These are phyloP conservation scores for Magallana gigas DNA, from an alignment of 1,140 invertebrate genomes.

Conservation along the genomic window DNA sequence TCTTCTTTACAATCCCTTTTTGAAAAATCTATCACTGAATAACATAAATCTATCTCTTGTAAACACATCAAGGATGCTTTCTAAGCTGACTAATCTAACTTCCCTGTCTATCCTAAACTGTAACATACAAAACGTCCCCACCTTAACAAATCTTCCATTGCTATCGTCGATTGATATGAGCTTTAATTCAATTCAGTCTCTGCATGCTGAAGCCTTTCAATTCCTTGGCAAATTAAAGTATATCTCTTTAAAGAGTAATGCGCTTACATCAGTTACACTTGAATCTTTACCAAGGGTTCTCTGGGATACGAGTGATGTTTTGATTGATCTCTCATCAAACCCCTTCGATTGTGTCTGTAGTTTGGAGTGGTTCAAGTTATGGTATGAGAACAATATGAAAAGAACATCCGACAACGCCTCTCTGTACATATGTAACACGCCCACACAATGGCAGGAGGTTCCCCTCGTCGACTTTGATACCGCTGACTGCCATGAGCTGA, in stretches of 20 bases:
- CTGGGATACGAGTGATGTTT: not conserved
- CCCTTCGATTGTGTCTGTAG: constrained; percentile 27
- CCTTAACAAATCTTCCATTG: not conserved
- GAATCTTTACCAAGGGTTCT: not conserved
- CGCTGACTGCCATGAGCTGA: not conserved
- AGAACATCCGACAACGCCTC: not conserved
- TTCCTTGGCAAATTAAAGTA: not conserved
- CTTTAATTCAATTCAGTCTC: constrained; percentile 15
- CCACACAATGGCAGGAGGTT: not conserved
- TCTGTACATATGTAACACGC: constrained; percentile 23
- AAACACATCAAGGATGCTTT: too few relatives aligned
- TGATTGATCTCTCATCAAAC: constrained; percentile 38
- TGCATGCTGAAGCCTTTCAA: not conserved
- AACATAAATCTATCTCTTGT: too few relatives aligned
- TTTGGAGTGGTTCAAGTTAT: not conserved
- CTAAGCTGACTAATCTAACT: too few relatives aligned
- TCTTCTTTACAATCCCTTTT: too few relatives aligned
- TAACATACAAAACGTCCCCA: not conserved
- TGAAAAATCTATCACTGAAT: too few relatives aligned
- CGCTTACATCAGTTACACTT: not conserved
- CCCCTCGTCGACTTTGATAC: not conserved
- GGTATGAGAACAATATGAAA: not conserved
- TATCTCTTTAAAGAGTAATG: not conserved
- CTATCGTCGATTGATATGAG: constrained; percentile 25
- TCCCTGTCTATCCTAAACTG: not conserved